phyloP scores from a whole-genome alignment of 1,140 invertebrate species.

The Drosophila sp. region DNA sequence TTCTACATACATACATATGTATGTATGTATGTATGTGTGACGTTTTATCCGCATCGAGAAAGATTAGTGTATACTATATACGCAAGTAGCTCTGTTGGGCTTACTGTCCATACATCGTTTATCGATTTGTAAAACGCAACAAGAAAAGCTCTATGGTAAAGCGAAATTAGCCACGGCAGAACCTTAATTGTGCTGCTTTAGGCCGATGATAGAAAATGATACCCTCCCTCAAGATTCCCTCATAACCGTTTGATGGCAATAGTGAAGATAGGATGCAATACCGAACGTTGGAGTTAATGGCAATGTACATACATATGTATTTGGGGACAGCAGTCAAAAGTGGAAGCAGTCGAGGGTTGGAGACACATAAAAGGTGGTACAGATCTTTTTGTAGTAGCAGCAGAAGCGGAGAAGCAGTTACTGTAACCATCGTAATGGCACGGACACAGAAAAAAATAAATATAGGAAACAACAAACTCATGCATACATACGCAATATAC shows the following conservation, averaged over 20 bases:
- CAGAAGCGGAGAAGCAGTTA: conserved; percentile 13
- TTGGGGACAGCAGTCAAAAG: not conserved
- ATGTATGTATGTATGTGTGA: conserved; percentile 17
- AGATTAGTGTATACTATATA: too few species aligned
- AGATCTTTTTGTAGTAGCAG: conserved; percentile 10
- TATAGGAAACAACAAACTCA: conserved; percentile 78
- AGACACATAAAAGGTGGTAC: not conserved
- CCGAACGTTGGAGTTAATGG: too few species aligned
- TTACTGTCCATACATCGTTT: conserved; percentile 68
- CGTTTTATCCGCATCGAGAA: too few species aligned
- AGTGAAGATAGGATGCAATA: too few species aligned
- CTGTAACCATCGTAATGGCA: conserved; percentile 33
- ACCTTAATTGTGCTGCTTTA: conserved; percentile 46
- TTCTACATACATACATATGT: conserved; percentile 17
- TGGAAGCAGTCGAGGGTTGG: not conserved
- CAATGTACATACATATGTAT: too few species aligned
- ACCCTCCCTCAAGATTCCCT: too few species aligned
- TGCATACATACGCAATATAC: conserved; percentile 44
- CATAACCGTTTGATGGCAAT: too few species aligned
- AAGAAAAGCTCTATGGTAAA: conserved; percentile 15
- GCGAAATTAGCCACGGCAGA: conserved; percentile 16
- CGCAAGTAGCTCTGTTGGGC: too few species aligned
- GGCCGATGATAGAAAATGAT: conserved; percentile 56
- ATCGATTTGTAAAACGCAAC: conserved; percentile 75
- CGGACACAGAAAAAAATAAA: conserved; percentile 67